A percentile compares a stretch with the other conserved stretches of the same genome.
Evolutionary conservation across 2,797 vertebrate species (phyloP).

Genomic region (Petrocephalus sullivani): DNA sequence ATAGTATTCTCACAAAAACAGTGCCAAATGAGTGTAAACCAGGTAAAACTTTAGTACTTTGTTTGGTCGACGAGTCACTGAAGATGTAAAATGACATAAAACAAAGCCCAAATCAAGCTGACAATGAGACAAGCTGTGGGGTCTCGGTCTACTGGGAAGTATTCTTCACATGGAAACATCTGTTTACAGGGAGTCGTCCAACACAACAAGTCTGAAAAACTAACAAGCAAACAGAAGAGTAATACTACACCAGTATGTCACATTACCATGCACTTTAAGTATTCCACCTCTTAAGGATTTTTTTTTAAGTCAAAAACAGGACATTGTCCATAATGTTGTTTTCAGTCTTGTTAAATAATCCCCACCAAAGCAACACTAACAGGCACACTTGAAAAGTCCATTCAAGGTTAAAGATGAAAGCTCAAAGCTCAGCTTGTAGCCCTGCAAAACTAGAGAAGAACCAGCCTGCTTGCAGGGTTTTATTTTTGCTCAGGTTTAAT

Average conservation of each 20-base stretch:
- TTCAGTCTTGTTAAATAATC: neutral
- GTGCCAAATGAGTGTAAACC: constrained; percentile 23
- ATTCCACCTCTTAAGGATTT: neutral
- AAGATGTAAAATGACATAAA: constrained; percentile 13
- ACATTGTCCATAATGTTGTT: constrained; percentile 7
- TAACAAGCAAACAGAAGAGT: constrained; percentile 12
- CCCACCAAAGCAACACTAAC: neutral
- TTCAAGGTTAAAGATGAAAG: neutral
- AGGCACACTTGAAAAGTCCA: neutral
- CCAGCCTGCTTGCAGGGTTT: neutral
- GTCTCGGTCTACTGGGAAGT: constrained; percentile 7
- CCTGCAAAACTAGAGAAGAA: neutral
- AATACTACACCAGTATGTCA: constrained; percentile 15
- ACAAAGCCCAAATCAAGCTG: constrained; percentile 14
- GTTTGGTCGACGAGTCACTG: constrained; percentile 6
- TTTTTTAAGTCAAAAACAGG: neutral
- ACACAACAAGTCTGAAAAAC: constrained; percentile 18
- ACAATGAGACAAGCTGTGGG: constrained; percentile 4
- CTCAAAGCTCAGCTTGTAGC: neutral
- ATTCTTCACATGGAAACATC: constrained; percentile 21
- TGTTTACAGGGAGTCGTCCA: constrained; percentile 13
- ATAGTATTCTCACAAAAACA: constrained; percentile 22
- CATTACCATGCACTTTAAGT: constrained; percentile 15
- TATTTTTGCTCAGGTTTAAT: neutral
- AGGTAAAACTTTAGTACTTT: constrained; percentile 17